Conservation (phyloP, 1,140 invertebrate species). For the Pemphigus obesinymphae region DNA sequence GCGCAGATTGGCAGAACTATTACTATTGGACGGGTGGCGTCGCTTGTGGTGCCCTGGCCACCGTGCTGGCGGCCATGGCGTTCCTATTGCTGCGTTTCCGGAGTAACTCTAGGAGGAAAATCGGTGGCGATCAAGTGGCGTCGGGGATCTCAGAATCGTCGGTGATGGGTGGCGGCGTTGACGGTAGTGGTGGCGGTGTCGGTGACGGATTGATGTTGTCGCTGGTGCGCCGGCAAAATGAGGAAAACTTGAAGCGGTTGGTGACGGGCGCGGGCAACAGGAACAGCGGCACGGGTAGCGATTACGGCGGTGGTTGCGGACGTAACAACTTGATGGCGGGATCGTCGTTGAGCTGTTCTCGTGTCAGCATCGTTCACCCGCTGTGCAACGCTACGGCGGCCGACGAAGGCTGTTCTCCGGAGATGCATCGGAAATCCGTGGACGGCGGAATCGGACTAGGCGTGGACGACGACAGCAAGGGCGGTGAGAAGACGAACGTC, state of each 20-base stretch:
- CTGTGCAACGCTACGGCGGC: not conserved
- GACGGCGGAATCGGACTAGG: not conserved
- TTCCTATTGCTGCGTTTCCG: slow-evolving; percentile 15
- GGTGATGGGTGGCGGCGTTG: not conserved
- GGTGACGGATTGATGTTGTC: slow-evolving; percentile 11
- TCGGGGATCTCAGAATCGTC: too few species aligned
- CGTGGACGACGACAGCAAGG: not conserved
- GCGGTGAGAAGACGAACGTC: not conserved
- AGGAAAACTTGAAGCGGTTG: slow-evolving; percentile 1
- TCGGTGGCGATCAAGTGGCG: not conserved
- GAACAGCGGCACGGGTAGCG: not conserved
- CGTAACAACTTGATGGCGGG: slow-evolving; percentile 4
- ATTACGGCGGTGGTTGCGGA: not conserved
- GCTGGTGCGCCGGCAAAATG: slow-evolving; percentile 12
- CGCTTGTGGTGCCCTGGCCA: slow-evolving; percentile 13
- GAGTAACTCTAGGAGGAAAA: not conserved
- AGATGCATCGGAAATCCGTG: not conserved
- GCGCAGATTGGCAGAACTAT: not conserved
- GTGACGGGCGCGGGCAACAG: not conserved
- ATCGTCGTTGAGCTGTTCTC: slow-evolving; percentile 21
- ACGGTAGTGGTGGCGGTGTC: not conserved
- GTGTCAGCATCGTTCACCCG: slow-evolving; percentile 22
- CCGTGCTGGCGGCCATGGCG: not conserved
- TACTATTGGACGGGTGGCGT: slow-evolving; percentile 32
- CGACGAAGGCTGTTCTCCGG: not conserved